Evolutionary conservation across 1,140 invertebrate genomes (phyloP).

Genomic region (Muscidifurax raptorellus): DNA sequence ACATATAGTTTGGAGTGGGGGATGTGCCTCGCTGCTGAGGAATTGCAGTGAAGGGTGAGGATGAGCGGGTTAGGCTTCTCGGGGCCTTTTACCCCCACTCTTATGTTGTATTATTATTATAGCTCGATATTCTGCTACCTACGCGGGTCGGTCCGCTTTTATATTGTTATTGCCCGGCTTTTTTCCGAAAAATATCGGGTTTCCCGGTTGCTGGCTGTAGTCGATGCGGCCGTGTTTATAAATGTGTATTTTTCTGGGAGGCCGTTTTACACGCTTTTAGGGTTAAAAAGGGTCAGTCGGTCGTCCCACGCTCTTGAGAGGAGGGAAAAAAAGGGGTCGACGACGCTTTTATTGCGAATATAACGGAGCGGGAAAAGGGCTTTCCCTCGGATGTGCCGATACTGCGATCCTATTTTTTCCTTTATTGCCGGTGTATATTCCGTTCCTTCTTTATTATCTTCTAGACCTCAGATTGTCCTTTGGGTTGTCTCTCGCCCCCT

Average conservation of each 20-base stretch:
- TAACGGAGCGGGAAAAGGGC: constrained; percentile 33
- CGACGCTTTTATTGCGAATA: constrained; percentile 39
- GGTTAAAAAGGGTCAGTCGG: constrained; percentile 43
- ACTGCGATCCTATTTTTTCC: neutral
- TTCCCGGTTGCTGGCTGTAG: constrained; percentile 31
- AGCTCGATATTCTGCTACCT: neutral
- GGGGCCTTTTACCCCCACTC: neutral
- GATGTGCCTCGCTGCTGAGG: neutral
- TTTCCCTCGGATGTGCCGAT: neutral
- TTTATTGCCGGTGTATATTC: neutral
- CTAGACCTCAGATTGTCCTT: constrained; percentile 7
- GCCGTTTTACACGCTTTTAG: constrained; percentile 36
- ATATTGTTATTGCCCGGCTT: constrained; percentile 36
- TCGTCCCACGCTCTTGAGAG: constrained; percentile 5
- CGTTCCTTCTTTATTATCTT: constrained; percentile 16
- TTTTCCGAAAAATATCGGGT: constrained; percentile 58
- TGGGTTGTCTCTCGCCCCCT: neutral
- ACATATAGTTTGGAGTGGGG: neutral
- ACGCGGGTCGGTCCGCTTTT: neutral
- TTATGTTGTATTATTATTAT: no score
- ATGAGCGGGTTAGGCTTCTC: constrained; percentile 23
- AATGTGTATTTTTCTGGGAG: neutral
- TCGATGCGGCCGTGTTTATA: constrained; percentile 29
- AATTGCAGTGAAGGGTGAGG: constrained; percentile 18
- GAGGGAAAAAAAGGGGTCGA: constrained; percentile 16